Evolutionary conservation across 1,140 invertebrate genomes (phyloP), one percentile per base, ranked within the genome.

Genomic region (Teleogryllus occipitalis): DNA sequence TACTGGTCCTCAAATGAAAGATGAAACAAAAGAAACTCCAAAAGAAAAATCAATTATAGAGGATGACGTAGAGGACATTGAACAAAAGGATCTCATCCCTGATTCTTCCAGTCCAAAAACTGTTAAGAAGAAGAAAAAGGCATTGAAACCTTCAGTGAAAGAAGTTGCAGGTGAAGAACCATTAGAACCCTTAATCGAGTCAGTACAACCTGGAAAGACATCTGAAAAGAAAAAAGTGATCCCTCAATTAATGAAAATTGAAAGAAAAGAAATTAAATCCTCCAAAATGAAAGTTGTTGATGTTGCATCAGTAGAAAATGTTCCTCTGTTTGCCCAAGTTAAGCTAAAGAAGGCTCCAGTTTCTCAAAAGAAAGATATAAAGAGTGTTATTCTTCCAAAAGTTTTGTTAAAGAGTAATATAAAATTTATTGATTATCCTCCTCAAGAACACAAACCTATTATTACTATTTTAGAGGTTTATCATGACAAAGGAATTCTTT

Each of bases 321-420:
- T 87, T 12, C 87, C 88, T 46, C 88, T 90, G 80, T 92, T 92
- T 82, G 89, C 87, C 46, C 85, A 87, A 81, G 86, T 91, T 10
- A 92, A 92, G 87, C 85, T 93, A 74, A 92, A 90, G 82, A 93
- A 92, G 85, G 84, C 87, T 6, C 81, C 85, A 47, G 80, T 86
- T 39, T 82, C 85, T 22, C 86, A 86, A 75, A 90, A 90, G 84
- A 88, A 88, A 85, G 87, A 88, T 82, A 77, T 83, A 22, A 85
- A 87, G 78, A 82, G 85, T 49, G 82, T 86, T 14, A 87, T 87
- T 82, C 82, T 93, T 47, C 91, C 90, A 0, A 92, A 92, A 86
- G 84, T 93, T 74, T 84, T 91, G 83, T 84, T 93, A 21, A 91
- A 90, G 82, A 93, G 91, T 84, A 87, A 89, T 78, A 90, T 93